phyloP scores from a whole-genome alignment of 2,113 vertebrate genomes.

The Colinus virginianus region DNA sequence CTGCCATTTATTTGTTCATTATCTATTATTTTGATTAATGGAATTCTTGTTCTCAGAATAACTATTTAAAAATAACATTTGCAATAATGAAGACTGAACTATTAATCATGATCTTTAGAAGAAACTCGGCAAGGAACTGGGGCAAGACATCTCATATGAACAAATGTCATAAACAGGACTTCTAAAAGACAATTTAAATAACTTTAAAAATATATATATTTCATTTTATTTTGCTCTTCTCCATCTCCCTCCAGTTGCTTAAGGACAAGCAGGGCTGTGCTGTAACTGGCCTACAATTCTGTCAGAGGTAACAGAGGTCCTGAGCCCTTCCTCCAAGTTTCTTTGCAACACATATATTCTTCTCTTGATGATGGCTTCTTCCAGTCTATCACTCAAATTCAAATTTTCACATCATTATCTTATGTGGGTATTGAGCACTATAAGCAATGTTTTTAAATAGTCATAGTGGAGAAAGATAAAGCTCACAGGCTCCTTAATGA shows the following conservation, averaged over 20 bases:
- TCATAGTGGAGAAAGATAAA: background rate
- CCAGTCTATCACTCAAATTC: background rate
- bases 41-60: constrained; percentile 78
- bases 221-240: background rate
- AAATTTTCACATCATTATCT: background rate
- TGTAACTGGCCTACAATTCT: background rate
- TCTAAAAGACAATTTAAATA: constrained; percentile 18
- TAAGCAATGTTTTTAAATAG: background rate
- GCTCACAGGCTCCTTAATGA: background rate
- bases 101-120: constrained; percentile 71
- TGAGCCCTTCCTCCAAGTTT: background rate
- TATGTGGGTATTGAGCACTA: background rate
- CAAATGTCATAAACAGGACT: constrained; percentile 53
- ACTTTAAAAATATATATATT: background rate
- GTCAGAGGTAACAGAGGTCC: background rate
- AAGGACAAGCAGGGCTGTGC: background rate
- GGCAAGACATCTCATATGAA: constrained; percentile 37
- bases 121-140: constrained; percentile 48
- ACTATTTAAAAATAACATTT: constrained; percentile 77
- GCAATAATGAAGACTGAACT: constrained; percentile 76
- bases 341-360: background rate
- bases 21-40: constrained; percentile 90
- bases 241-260: background rate
- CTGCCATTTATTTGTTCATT: constrained; percentile 87
- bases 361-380: background rate